Evolutionary conservation across 2,113 vertebrate species (phyloP).

Genomic region (Stegostoma tigrinum): DNA sequence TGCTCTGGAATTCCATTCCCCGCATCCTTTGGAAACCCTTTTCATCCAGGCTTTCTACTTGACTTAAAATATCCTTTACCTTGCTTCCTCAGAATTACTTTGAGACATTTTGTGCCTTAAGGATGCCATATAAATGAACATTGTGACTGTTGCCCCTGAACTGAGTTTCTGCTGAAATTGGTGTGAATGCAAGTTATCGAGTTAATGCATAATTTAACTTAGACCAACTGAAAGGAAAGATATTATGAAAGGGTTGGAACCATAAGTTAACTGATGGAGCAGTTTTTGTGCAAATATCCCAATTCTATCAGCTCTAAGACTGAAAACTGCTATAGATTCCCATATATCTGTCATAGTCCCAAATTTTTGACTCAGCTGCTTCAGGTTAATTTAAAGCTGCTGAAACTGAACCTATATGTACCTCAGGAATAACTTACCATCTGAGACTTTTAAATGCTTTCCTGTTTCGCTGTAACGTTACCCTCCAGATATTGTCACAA

Average conservation of each 20-base stretch:
- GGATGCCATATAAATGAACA: neutral
- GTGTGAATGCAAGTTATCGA: neutral
- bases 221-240: neutral
- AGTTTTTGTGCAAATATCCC: neutral
- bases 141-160: neutral
- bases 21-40: neutral
- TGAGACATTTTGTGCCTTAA: neutral
- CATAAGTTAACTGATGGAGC: neutral
- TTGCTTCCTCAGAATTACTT: neutral
- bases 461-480: neutral
- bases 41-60: neutral
- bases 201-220: neutral
- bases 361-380: slow-evolving; percentile 13
- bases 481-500: neutral
- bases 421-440: neutral
- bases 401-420: neutral
- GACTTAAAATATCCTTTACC: neutral
- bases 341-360: neutral
- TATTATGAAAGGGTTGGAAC: neutral
- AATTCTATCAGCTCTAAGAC: neutral
- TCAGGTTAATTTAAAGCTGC: neutral
- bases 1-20: neutral
- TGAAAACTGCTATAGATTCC: neutral
- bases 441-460: neutral
- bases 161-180: neutral